Conservation (phyloP, 2,888 invertebrate species). For the Pseudococcus viburni region DNA sequence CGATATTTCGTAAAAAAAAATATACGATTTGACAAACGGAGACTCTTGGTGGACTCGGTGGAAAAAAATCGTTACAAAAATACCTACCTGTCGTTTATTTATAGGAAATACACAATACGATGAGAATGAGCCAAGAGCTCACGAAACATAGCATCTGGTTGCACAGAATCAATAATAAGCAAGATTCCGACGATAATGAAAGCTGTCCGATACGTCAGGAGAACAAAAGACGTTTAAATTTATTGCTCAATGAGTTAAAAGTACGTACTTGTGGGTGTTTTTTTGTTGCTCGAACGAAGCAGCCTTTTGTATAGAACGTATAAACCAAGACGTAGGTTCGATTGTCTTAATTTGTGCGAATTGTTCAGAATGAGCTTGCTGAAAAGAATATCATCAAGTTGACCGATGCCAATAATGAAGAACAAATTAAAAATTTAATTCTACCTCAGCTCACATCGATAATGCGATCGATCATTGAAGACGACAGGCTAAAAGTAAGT, state of each 20-base stretch:
- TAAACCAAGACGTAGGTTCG: background rate
- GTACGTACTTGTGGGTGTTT: constrained; percentile 35
- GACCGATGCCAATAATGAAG: constrained; percentile 46
- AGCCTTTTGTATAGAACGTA: background rate
- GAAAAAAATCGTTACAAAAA: constrained; percentile 20
- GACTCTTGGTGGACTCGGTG: background rate
- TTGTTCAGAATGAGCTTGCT: constrained; percentile 65
- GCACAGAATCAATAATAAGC: constrained; percentile 74
- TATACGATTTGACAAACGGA: background rate
- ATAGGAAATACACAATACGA: constrained; percentile 85
- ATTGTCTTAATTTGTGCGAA: background rate
- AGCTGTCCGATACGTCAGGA: constrained; percentile 56
- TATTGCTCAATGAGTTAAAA: constrained; percentile 63
- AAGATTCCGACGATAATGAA: constrained; percentile 47
- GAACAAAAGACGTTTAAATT: constrained; percentile 63
- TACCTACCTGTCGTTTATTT: constrained; percentile 68
- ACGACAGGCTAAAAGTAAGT: constrained; percentile 64
- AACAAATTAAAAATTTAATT: constrained; percentile 64
- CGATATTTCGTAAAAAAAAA: constrained; percentile 1
- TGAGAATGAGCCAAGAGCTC: constrained; percentile 82
- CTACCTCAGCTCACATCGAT: constrained; percentile 54
- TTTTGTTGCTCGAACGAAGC: background rate
- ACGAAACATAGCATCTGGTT: constrained; percentile 87
- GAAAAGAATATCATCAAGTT: constrained; percentile 67
- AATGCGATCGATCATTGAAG: constrained; percentile 66